Evolutionary conservation across 2,113 vertebrate genomes (phyloP).

Genomic region (Phrynocephalus versicolor): DNA sequence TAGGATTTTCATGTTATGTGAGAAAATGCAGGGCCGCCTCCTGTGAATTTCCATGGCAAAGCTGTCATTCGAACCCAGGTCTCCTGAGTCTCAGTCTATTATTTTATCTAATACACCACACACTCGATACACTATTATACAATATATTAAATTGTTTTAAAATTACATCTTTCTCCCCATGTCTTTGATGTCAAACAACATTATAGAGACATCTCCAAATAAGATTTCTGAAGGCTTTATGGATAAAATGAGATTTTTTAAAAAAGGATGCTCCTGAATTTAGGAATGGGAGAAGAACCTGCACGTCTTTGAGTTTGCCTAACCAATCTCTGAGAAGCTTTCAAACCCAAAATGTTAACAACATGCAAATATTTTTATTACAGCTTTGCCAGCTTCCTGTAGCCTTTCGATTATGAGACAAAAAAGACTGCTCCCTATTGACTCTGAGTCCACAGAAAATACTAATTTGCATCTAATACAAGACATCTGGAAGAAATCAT

Average conservation of each 20-base stretch:
- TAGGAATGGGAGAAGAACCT: neutral
- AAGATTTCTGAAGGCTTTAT: neutral
- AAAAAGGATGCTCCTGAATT: neutral
- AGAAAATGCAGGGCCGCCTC: no score
- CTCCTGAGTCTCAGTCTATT: no score
- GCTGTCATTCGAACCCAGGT: no score
- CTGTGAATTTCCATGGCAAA: no score
- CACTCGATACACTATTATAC: no score
- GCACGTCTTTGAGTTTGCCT: no score
- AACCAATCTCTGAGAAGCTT: neutral
- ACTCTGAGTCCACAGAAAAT: neutral
- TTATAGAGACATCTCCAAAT: neutral
- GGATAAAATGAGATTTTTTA: no score
- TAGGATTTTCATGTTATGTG: no score
- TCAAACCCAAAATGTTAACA: neutral
- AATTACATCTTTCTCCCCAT: neutral
- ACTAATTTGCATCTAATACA: neutral
- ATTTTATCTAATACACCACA: no score
- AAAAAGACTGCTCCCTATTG: neutral
- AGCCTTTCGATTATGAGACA: neutral
- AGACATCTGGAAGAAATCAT: neutral
- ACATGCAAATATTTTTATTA: neutral
- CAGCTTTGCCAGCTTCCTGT: neutral
- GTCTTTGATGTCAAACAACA: neutral
- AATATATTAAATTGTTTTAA: neutral